Percentiles rank a stretch among this genome's conserved stretches.
These are phyloP conservation scores for Acinonyx jubatus DNA, from an alignment of 2,113 vertebrate species.

Conservation along the genomic window DNA sequence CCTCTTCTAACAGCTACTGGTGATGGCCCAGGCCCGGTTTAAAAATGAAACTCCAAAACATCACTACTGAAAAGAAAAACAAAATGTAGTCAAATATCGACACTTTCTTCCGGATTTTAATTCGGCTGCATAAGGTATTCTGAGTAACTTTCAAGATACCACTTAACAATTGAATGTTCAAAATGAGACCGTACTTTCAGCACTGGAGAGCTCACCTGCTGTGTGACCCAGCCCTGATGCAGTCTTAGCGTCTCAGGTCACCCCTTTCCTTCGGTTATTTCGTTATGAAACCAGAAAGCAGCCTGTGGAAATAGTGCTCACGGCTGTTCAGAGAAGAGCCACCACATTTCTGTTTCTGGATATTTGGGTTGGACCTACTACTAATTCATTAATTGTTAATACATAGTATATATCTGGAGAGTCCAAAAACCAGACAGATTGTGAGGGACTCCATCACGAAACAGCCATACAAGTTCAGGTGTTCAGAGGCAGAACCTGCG, in stretches of 20 bases:
- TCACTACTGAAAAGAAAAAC: background rate
- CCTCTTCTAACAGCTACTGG: constrained; percentile 47
- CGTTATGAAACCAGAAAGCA: background rate
- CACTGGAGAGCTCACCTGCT: background rate
- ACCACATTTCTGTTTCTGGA: background rate
- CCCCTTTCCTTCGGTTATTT: background rate
- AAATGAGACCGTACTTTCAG: background rate
- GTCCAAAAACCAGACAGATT: background rate
- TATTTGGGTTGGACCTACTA: background rate
- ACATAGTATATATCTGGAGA: background rate
- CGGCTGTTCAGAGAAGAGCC: background rate
- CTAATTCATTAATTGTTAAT: background rate
- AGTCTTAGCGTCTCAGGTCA: background rate
- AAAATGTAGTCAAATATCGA: background rate
- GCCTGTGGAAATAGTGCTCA: background rate
- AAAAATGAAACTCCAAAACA: background rate
- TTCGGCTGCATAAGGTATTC: background rate
- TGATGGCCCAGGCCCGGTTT: background rate
- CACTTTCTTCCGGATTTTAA: background rate
- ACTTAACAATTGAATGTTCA: constrained; percentile 4
- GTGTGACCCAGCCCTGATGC: background rate
- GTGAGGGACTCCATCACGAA: background rate
- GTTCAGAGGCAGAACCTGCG: background rate
- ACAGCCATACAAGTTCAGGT: background rate
- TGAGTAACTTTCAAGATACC: background rate